Base-by-base conservation (phyloP, 1,140 invertebrate species). In the Dufourea novaeangliae region DNA sequence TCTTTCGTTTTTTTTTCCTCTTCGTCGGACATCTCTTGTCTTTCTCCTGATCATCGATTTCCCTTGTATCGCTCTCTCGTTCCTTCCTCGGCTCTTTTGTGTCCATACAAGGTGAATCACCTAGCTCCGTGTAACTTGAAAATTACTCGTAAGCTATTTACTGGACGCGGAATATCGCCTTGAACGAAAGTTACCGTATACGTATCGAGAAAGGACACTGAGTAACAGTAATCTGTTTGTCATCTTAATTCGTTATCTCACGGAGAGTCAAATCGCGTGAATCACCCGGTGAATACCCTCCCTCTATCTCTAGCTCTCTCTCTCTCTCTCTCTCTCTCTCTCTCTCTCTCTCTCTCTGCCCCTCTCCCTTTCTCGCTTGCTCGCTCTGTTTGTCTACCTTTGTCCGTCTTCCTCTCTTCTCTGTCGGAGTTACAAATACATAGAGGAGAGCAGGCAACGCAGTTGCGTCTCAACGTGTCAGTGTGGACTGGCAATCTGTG, bases 401-500 rank as follows among this genome's bases (percentile, higher is more conserved):
- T 61, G 59, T 61, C 59, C 20, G 59, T 64, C 39, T 20, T 64
- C 22, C 62, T 44, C 62, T 32, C 10, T 41, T 32, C 54, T 11
- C 41, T 12, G n/a, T 14, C 27, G 34, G 22, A 20, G 12, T n/a
- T n/a, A 56, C 56, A 17, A 25, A 52, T 12, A 37, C 59, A 64
- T 59, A n/a, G 17, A n/a, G 8, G 46, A n/a, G 46, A 17, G 14
- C 14, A 46, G 5, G 29, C 70, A 22, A 37, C 59, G 62, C 44
- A 34, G 52, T 57, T 63, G 62, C 62, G 52, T 56, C 68, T 10
- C 34, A 17, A 14, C 52, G 62, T 29, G 32, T 69, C 54, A 46
- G 64, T 50, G 54, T 61, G 66, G 25, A 68, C 73, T 64, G 29
- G 69, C 46, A 79, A 67, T 79, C 77, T 34, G 77, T 68, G 77